phyloP scores from a whole-genome alignment of 2,888 invertebrate species.

The Xestia c-nigrum region DNA sequence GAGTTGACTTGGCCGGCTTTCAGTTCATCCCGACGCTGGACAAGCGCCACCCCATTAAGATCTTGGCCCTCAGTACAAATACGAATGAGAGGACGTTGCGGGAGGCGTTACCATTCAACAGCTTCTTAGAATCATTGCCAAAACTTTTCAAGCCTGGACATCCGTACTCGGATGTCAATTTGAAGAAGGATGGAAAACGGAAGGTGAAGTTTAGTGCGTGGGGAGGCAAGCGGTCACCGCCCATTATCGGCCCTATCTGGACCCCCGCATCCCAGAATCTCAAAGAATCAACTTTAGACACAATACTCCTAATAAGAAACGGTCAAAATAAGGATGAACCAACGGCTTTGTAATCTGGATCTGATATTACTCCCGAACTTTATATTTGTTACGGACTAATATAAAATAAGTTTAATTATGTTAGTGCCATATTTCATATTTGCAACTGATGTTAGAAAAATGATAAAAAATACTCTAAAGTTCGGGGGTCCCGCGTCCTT shows the following conservation, averaged over 20 bases:
- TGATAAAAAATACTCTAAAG: conserved; percentile 61
- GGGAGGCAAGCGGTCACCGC: conserved; percentile 87
- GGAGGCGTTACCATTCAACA: conserved; percentile 82
- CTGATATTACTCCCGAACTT: conserved; percentile 67
- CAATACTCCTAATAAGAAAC: conserved; percentile 81
- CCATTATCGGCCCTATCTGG: conserved; percentile 88
- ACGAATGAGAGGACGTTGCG: conserved; percentile 73
- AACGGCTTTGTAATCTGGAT: conserved; percentile 71
- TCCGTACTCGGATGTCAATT: conserved; percentile 81
- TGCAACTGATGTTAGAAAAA: conserved; percentile 62
- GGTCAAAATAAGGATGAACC: conserved; percentile 68
- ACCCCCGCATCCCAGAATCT: conserved; percentile 78
- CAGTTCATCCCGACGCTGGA: conserved; percentile 79
- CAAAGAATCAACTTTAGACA: conserved; percentile 80
- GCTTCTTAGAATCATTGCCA: conserved; percentile 78
- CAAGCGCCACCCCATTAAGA: conserved; percentile 82
- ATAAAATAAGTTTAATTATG: conserved; percentile 63
- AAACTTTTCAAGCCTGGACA: conserved; percentile 83
- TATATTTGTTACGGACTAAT: conserved; percentile 51
- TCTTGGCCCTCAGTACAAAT: conserved; percentile 79
- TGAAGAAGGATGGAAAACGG: conserved; percentile 87
- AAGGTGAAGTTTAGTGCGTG: conserved; percentile 88
- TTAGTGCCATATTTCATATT: conserved; percentile 80
- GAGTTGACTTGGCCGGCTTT: conserved; percentile 77
- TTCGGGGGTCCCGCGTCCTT: conserved; percentile 70